A percentile compares a stretch with the other conserved stretches of the same genome.
These are phyloP conservation scores for Cephalopterus ornatus DNA, from an alignment of 2,113 vertebrate species.

Conservation along the genomic window DNA sequence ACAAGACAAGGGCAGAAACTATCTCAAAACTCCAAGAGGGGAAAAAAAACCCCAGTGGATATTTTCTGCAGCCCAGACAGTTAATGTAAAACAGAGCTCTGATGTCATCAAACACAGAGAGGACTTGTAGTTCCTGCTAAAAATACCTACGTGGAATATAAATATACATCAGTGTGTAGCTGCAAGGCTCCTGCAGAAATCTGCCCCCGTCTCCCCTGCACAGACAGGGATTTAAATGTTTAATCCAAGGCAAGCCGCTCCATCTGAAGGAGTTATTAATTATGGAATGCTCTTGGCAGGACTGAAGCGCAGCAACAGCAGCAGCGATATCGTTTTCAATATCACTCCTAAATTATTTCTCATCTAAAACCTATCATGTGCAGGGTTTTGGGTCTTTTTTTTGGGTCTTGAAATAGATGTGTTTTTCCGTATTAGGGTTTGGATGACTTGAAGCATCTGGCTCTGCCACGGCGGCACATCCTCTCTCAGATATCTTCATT, in stretches of 20 bases:
- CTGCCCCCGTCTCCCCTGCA: constrained; percentile 23
- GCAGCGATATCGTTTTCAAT: not conserved
- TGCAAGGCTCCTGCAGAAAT: constrained; percentile 22
- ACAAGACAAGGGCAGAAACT: not conserved
- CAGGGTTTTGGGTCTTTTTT: not conserved
- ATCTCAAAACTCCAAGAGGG: not conserved
- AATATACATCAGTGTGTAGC: constrained; percentile 32
- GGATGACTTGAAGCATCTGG: not conserved
- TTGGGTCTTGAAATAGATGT: constrained; percentile 9
- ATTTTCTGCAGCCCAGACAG: not conserved
- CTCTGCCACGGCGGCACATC: not conserved
- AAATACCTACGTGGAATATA: constrained; percentile 48
- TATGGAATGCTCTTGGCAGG: constrained; percentile 35
- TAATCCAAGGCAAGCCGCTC: constrained; percentile 46
- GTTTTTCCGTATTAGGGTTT: not conserved
- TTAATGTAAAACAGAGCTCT: constrained; percentile 4
- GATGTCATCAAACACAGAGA: constrained; percentile 19
- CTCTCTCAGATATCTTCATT: not conserved
- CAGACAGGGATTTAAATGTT: constrained; percentile 60
- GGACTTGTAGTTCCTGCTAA: constrained; percentile 51
- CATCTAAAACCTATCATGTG: not conserved
- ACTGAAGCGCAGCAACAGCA: not conserved
- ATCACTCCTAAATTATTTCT: constrained; percentile 46
- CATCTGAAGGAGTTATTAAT: constrained; percentile 55
- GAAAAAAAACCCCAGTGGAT: not conserved